These are phyloP conservation scores for Eulimnadia texana DNA, from an alignment of 1,140 invertebrate species.

Conservation along the genomic window DNA sequence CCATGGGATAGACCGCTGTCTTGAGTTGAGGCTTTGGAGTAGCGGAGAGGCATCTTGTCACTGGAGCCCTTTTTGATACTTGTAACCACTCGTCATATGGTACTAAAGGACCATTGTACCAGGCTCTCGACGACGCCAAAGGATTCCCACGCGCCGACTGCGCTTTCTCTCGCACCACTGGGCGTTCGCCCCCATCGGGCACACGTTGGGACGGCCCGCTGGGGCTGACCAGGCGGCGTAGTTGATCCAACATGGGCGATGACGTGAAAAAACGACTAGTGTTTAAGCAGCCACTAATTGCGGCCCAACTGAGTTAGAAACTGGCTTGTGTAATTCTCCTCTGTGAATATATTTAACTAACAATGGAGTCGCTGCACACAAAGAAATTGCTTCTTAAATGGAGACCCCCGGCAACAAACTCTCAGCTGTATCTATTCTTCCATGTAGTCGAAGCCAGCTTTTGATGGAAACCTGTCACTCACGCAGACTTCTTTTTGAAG, in stretches of 20 bases:
- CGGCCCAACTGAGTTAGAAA: not conserved
- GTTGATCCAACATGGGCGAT: conserved; percentile 8
- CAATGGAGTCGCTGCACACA: too few relatives aligned
- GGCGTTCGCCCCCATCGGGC: not conserved
- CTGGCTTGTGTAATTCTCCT: not conserved
- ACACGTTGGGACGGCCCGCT: not conserved
- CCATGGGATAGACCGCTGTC: not conserved
- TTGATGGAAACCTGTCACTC: too few relatives aligned
- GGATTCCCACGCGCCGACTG: not conserved
- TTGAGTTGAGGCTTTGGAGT: not conserved
- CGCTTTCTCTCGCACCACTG: not conserved
- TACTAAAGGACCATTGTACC: not conserved
- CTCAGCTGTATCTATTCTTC: too few relatives aligned
- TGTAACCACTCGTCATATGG: not conserved
- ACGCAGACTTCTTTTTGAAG: too few relatives aligned
- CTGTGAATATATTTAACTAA: too few relatives aligned
- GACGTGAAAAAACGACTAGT: not conserved
- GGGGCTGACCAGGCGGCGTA: not conserved
- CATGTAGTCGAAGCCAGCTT: too few relatives aligned
- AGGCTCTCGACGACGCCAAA: not conserved
- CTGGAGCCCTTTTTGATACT: not conserved
- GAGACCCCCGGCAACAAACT: too few relatives aligned
- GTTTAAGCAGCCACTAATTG: not conserved
- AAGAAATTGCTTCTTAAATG: too few relatives aligned
- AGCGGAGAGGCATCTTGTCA: not conserved